Conservation (phyloP, 2,113 vertebrate species). For the Mandrillus leucophaeus region DNA sequence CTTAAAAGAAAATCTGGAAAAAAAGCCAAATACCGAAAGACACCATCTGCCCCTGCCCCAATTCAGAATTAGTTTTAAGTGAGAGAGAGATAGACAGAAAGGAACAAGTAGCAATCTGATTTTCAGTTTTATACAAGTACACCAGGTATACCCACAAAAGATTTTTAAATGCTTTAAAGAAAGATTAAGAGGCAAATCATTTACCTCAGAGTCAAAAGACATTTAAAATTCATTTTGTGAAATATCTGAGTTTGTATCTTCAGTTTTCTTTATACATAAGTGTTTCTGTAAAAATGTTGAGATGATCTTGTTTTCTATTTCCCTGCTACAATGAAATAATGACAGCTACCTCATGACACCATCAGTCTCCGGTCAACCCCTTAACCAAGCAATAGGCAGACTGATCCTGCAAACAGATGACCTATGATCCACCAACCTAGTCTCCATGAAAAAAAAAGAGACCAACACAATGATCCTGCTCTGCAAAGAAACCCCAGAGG, state of each 20-base stretch:
- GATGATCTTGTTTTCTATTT: neutral
- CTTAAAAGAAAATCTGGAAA: slow-evolving; percentile 19
- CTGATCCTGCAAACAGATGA: neutral
- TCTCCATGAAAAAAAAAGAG: neutral
- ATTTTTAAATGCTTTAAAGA: slow-evolving; percentile 1
- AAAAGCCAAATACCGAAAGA: slow-evolving; percentile 11
- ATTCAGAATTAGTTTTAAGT: slow-evolving; percentile 1
- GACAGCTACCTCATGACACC: neutral
- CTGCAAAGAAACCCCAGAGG: slow-evolving; percentile 60
- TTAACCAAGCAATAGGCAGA: slow-evolving; percentile 12
- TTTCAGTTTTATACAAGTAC: neutral
- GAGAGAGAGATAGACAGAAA: neutral
- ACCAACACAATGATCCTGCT: slow-evolving; percentile 41
- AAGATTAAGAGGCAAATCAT: neutral
- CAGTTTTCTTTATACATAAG: neutral
- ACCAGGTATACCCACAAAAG: neutral
- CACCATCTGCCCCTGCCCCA: neutral
- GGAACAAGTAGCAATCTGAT: neutral
- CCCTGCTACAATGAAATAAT: neutral
- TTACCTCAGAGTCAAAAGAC: neutral
- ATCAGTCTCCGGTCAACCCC: neutral
- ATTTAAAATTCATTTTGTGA: slow-evolving; percentile 18
- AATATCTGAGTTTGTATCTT: neutral
- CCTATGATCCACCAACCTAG: slow-evolving; percentile 28
- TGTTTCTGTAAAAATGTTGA: neutral